Percentiles rank a stretch among this genome's conserved stretches.
phyloP scores from a whole-genome alignment of 2,113 vertebrate genomes.

The Leucoraja erinaceus region DNA sequence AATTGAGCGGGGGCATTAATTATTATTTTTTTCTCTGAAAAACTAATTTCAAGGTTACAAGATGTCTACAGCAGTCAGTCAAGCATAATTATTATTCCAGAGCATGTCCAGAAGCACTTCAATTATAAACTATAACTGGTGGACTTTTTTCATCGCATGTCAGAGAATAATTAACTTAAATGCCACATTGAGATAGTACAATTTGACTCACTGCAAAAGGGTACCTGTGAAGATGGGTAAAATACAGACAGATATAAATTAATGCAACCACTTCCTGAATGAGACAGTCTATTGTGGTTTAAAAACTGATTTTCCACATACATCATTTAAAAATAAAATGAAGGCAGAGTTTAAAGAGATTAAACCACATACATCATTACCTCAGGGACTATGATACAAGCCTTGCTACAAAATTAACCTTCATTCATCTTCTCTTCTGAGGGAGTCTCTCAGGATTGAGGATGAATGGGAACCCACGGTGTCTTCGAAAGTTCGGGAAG shows the following conservation, averaged over 20 bases:
- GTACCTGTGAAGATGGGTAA: slow-evolving; percentile 9
- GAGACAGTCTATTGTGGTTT: neutral
- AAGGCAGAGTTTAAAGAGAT: too few relatives aligned
- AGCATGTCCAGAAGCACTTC: slow-evolving; percentile 41
- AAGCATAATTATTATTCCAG: slow-evolving; percentile 40
- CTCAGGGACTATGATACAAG: neutral
- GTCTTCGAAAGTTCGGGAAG: too few relatives aligned
- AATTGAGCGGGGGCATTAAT: slow-evolving; percentile 40
- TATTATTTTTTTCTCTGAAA: slow-evolving; percentile 16
- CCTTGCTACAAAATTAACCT: neutral
- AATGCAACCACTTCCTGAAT: slow-evolving; percentile 9
- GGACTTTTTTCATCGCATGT: slow-evolving; percentile 40
- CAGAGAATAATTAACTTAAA: slow-evolving; percentile 41
- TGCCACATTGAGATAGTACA: slow-evolving; percentile 38
- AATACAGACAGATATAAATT: slow-evolving; percentile 11
- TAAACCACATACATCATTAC: neutral
- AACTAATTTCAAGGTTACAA: slow-evolving; percentile 41
- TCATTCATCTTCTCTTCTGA: too few relatives aligned
- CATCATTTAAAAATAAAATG: neutral
- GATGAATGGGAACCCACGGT: too few relatives aligned
- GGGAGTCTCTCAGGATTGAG: too few relatives aligned
- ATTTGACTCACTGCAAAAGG: slow-evolving; percentile 17
- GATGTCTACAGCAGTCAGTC: slow-evolving; percentile 36
- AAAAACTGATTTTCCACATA: neutral
- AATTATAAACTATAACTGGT: slow-evolving; percentile 42